Evolutionary conservation across 2,888 invertebrate species (phyloP).

Genomic region (Oscheius sp.): DNA sequence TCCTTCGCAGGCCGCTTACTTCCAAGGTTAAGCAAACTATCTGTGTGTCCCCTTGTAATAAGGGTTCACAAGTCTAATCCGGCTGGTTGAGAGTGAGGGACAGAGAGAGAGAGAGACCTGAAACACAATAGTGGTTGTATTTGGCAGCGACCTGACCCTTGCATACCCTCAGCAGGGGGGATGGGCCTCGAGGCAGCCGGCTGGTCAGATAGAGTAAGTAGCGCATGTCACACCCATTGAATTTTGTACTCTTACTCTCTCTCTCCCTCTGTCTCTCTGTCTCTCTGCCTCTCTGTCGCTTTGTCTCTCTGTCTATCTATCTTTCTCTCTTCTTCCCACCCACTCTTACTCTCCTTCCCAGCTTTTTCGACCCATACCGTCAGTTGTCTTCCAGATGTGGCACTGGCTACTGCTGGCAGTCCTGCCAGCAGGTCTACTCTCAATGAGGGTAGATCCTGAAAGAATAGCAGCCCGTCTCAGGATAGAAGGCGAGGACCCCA

Average conservation of each 20-base stretch:
- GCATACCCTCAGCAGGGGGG: background rate
- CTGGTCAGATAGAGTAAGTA: background rate
- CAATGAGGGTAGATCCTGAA: conserved; percentile 68
- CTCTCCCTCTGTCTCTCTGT: too few species aligned
- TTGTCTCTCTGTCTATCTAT: too few species aligned
- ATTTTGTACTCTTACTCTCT: too few species aligned
- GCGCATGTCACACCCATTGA: background rate
- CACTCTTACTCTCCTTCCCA: background rate
- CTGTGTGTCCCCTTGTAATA: background rate
- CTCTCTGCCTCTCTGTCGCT: too few species aligned
- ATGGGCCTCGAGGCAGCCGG: background rate
- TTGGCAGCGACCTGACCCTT: background rate
- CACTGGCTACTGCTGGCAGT: conserved; percentile 17
- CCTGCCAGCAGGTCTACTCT: conserved; percentile 8
- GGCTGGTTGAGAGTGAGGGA: too few species aligned
- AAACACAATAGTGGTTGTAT: conserved; percentile 8
- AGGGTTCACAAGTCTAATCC: too few species aligned
- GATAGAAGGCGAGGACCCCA: conserved; percentile 32
- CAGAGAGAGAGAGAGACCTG: too few species aligned
- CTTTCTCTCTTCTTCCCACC: background rate
- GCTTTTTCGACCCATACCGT: too few species aligned
- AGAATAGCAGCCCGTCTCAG: conserved; percentile 63
- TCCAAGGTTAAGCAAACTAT: conserved; percentile 34
- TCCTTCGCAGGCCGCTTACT: conserved; percentile 12
- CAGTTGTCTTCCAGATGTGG: conserved; percentile 7